These are phyloP conservation scores for Galeruca laticollis DNA, from an alignment of 2,888 invertebrate species.

Conservation along the genomic window DNA sequence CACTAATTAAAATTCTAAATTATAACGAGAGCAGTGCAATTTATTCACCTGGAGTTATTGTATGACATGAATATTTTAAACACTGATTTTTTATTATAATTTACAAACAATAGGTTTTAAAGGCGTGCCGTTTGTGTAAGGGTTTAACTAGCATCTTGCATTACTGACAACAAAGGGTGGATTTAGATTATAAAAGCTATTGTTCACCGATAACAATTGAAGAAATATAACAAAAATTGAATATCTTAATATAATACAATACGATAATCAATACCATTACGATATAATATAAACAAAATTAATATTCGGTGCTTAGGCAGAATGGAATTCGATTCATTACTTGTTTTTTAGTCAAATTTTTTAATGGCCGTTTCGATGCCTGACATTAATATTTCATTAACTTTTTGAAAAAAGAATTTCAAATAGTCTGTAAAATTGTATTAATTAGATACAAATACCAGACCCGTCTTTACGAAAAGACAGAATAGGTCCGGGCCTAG, in stretches of 20 bases:
- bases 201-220: background rate
- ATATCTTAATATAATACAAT: background rate
- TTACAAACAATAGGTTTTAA: slow-evolving; percentile 7
- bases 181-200: background rate
- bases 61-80: background rate
- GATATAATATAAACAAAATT: too few relatives aligned
- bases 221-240: background rate
- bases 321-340: too few relatives aligned
- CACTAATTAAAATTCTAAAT: background rate
- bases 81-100: background rate
- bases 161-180: background rate
- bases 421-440: too few relatives aligned
- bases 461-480: too few relatives aligned
- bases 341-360: too few relatives aligned
- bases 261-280: too few relatives aligned
- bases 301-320: too few relatives aligned
- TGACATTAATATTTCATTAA: too few relatives aligned
- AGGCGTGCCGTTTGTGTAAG: slow-evolving; percentile 2
- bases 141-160: slow-evolving; percentile 1
- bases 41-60: background rate
- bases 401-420: too few relatives aligned
- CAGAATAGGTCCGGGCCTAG: too few relatives aligned
- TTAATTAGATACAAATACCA: too few relatives aligned
- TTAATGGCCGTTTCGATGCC: too few relatives aligned
- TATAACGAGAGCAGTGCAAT: background rate